Evolutionary conservation across 2,888 invertebrate genomes (phyloP).

Genomic region (Micropterix aruncella): DNA sequence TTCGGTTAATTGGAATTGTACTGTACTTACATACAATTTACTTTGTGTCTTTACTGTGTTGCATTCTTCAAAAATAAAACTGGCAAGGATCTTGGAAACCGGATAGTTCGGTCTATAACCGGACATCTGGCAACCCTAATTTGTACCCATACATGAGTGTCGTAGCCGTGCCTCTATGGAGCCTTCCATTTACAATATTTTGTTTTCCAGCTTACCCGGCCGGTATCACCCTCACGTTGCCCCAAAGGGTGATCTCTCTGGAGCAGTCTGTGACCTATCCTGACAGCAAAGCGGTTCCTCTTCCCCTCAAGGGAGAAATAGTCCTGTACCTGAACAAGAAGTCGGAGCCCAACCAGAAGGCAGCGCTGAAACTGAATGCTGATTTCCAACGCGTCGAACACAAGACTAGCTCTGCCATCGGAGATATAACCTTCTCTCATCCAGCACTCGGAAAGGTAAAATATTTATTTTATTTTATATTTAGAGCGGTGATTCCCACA

Average conservation of each 20-base stretch:
- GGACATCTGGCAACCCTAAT: too few species aligned
- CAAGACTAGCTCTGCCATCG: conserved; percentile 29
- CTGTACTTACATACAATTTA: too few species aligned
- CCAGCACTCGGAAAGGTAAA: conserved; percentile 48
- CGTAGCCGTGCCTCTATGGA: too few species aligned
- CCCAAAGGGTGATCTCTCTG: conserved; percentile 50
- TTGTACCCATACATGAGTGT: too few species aligned
- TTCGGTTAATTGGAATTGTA: too few species aligned
- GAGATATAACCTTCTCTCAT: conserved; percentile 49
- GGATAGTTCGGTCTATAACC: too few species aligned
- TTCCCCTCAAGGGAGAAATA: conserved; percentile 47
- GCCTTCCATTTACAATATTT: not conserved
- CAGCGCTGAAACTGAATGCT: conserved; percentile 37
- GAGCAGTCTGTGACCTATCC: conserved; percentile 40
- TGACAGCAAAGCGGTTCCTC: conserved; percentile 28
- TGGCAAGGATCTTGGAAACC: too few species aligned
- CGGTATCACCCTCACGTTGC: conserved; percentile 47
- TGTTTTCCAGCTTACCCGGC: conserved; percentile 21
- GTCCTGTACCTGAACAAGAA: conserved; percentile 57
- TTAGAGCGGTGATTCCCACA: too few species aligned
- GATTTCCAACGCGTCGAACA: conserved; percentile 36
- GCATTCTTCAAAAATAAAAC: conserved; percentile 3
- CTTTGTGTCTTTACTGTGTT: too few species aligned
- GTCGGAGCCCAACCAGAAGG: conserved; percentile 53
- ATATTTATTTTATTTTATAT: conserved; percentile 2